Conservation (phyloP, 1,140 invertebrate species). For the Drosophila lini region DNA sequence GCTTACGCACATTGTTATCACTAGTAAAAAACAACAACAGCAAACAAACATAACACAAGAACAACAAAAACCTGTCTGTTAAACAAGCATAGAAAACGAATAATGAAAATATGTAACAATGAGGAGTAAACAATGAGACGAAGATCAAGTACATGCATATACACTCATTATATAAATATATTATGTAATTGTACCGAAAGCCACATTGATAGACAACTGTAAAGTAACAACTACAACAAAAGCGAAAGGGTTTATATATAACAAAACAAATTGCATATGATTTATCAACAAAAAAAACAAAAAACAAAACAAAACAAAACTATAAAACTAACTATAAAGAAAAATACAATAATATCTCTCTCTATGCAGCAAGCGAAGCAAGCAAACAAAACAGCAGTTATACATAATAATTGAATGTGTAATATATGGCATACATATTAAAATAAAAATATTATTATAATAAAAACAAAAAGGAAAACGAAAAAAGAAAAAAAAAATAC, state of each 20-base stretch:
- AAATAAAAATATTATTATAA: slow-evolving; percentile 58
- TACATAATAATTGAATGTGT: slow-evolving; percentile 64
- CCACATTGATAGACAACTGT: slow-evolving; percentile 63
- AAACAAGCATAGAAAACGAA: slow-evolving; percentile 28
- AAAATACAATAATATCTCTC: slow-evolving; percentile 58
- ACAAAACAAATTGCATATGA: slow-evolving; percentile 63
- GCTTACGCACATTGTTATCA: slow-evolving; percentile 61
- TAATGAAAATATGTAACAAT: slow-evolving; percentile 49
- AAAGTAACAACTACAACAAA: slow-evolving; percentile 57
- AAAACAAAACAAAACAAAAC: slow-evolving; percentile 21
- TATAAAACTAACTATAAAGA: slow-evolving; percentile 75
- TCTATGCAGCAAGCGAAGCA: slow-evolving; percentile 61
- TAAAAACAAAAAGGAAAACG: slow-evolving; percentile 36
- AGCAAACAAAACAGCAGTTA: slow-evolving; percentile 53
- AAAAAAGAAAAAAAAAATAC: slow-evolving; percentile 52
- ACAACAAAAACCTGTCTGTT: slow-evolving; percentile 48
- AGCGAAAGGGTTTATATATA: slow-evolving; percentile 56
- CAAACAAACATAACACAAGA: slow-evolving; percentile 27
- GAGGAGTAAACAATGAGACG: slow-evolving; percentile 30
- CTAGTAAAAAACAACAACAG: slow-evolving; percentile 41
- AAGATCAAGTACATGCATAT: slow-evolving; percentile 42
- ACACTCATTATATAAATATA: slow-evolving; percentile 38
- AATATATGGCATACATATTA: slow-evolving; percentile 64
- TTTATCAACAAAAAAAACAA: slow-evolving; percentile 28
- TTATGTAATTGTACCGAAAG: slow-evolving; percentile 69